Evolutionary conservation across 2,888 invertebrate genomes (phyloP).

Genomic region (Synergus umbraculus): DNA sequence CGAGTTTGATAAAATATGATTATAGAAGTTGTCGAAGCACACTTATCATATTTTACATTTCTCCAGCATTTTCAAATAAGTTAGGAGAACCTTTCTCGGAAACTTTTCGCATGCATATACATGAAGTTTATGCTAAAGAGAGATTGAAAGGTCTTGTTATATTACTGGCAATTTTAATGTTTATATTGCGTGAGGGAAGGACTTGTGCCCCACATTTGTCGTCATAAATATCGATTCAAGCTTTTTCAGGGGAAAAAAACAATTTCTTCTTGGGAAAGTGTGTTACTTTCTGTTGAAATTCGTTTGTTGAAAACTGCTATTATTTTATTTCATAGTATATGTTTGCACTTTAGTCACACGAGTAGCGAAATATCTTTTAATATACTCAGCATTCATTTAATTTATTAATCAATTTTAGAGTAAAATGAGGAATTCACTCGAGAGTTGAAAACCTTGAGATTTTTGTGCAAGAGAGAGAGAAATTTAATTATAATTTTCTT

Average conservation of each 20-base stretch:
- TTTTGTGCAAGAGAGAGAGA: too few species aligned
- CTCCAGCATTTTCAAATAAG: background rate
- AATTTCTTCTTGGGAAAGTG: background rate
- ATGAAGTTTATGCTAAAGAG: background rate
- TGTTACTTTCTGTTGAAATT: background rate
- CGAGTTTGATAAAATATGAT: background rate
- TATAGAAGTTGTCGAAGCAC: background rate
- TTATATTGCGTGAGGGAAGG: background rate
- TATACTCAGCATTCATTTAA: too few species aligned
- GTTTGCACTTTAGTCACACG: too few species aligned
- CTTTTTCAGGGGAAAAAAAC: constrained; percentile 19
- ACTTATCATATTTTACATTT: too few species aligned
- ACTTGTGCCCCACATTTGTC: constrained; percentile 14
- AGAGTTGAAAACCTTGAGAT: background rate
- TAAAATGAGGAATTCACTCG: background rate
- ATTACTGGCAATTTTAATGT: too few species aligned
- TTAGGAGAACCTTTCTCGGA: background rate
- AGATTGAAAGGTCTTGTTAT: background rate
- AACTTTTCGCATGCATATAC: background rate
- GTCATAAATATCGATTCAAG: constrained; percentile 29
- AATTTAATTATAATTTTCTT: too few species aligned
- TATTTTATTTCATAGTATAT: background rate
- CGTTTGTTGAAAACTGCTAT: background rate
- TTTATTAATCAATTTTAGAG: background rate
- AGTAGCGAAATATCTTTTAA: too few species aligned